Evolutionary conservation across 2,797 vertebrate species (phyloP).

Genomic region (Poeciliopsis gracilis): DNA sequence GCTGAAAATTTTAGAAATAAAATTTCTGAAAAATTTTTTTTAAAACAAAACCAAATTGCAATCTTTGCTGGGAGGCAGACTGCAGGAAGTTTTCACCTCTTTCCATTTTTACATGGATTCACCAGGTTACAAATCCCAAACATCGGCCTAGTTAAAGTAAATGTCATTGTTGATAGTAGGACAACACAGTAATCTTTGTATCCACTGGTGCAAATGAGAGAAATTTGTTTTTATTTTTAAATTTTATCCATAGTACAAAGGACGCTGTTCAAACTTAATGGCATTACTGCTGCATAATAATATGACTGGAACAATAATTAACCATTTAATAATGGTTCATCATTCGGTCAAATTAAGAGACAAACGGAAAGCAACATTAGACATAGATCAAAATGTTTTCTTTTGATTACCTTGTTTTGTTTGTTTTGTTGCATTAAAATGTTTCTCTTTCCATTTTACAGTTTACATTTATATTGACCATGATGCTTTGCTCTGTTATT

Average conservation of each 20-base stretch:
- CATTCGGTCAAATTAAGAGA: background rate
- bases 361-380: background rate
- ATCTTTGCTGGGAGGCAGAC: background rate
- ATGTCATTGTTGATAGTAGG: background rate
- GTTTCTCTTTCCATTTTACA: background rate
- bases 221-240: background rate
- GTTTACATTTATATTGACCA: background rate
- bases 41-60: background rate
- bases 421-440: background rate
- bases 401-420: background rate
- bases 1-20: background rate
- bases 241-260: background rate
- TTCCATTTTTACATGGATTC: background rate
- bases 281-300: background rate
- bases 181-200: background rate
- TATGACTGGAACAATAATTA: background rate
- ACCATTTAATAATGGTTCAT: background rate
- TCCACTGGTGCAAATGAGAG: background rate
- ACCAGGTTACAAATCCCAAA: background rate
- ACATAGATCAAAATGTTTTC: background rate
- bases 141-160: background rate
- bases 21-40: background rate
- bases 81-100: background rate
- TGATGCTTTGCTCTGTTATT: background rate
- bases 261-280: background rate